Evolutionary conservation across 2,797 vertebrate genomes (phyloP).

Genomic region (Silurus aristotelis): DNA sequence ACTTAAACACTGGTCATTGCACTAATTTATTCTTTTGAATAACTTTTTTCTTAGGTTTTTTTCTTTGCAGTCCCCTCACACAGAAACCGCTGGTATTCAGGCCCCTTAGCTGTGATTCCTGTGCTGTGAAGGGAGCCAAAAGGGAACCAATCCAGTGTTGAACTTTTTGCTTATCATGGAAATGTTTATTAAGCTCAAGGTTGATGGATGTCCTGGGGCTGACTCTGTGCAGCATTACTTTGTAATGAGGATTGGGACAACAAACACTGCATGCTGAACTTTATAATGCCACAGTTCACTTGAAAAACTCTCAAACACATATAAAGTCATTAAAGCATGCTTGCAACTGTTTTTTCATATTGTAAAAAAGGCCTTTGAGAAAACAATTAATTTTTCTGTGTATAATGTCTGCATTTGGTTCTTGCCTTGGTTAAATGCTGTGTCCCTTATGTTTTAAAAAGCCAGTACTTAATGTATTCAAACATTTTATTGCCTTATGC

Average conservation of each 20-base stretch:
- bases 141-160: conserved; percentile 54
- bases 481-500: background rate
- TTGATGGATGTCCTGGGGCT: conserved; percentile 61
- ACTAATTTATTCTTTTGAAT: background rate
- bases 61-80: conserved; percentile 25
- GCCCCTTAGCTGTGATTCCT: conserved; percentile 50
- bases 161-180: conserved; percentile 66
- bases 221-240: conserved; percentile 53
- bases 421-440: background rate
- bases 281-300: conserved; percentile 49
- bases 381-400: conserved; percentile 18
- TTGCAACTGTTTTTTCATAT: conserved; percentile 40
- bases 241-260: conserved; percentile 51
- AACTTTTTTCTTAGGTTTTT: background rate
- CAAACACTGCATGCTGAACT: conserved; percentile 55
- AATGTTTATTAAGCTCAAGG: conserved; percentile 67
- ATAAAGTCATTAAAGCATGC: conserved; percentile 37
- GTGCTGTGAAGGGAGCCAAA: conserved; percentile 44
- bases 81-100: conserved; percentile 57
- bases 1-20: background rate
- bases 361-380: conserved; percentile 37
- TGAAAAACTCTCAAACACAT: conserved; percentile 48
- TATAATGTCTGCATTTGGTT: background rate
- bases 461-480: background rate
- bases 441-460: background rate